Conservation (phyloP, 2,888 invertebrate genomes). For the Cosmorhoe ocellata region DNA sequence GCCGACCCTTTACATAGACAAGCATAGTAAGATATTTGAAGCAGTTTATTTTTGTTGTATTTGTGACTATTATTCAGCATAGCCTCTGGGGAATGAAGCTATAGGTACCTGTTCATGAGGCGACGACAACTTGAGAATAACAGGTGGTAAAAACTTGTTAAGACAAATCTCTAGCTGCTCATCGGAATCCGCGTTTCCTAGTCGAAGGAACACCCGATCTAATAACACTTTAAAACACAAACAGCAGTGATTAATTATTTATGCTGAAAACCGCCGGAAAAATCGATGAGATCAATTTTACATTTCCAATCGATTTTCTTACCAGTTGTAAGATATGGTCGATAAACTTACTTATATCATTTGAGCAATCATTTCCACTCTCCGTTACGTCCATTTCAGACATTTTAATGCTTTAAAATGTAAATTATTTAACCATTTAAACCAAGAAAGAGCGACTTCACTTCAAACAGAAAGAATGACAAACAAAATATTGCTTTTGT, state of each 20-base stretch:
- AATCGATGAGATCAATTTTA: constrained; percentile 31
- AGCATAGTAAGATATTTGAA: too few relatives aligned
- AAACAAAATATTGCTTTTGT: too few relatives aligned
- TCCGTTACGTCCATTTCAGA: constrained; percentile 77
- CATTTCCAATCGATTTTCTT: constrained; percentile 1
- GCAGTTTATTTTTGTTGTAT: too few relatives aligned
- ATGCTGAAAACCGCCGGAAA: constrained; percentile 22
- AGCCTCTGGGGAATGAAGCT: not conserved
- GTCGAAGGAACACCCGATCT: constrained; percentile 93
- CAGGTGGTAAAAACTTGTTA: constrained; percentile 91
- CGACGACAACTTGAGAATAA: constrained; percentile 94
- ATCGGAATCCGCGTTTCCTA: constrained; percentile 94
- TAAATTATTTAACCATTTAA: constrained; percentile 3
- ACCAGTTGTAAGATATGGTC: not conserved
- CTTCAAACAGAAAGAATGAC: constrained; percentile 26
- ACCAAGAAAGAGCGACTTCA: not conserved
- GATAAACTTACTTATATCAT: constrained; percentile 67
- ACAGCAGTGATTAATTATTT: constrained; percentile 20
- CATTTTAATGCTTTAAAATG: constrained; percentile 46
- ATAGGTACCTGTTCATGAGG: constrained; percentile 88
- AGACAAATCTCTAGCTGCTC: constrained; percentile 92
- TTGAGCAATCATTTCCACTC: constrained; percentile 64
- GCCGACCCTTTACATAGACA: too few relatives aligned
- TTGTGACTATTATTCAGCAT: not conserved
- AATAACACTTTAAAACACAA: constrained; percentile 87